Conservation (phyloP, 1,140 invertebrate species). For the Lysiphlebus fabarum region DNA sequence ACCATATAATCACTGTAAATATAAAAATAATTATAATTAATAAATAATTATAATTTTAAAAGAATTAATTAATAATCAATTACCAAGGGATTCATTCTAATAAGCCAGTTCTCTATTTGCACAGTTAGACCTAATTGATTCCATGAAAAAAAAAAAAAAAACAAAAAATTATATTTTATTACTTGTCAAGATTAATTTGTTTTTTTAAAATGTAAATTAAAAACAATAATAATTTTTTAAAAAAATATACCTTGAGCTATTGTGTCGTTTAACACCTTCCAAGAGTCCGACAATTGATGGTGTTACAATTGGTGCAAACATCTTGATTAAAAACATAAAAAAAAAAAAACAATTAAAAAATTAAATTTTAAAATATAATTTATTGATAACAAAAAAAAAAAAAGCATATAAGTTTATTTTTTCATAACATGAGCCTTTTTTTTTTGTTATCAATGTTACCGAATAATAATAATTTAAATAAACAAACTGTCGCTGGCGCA, state of each 20-base stretch:
- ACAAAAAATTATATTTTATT: no score
- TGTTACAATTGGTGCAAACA: slow-evolving; percentile 51
- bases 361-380: not conserved
- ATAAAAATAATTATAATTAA: no score
- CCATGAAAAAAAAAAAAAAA: no score
- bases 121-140: no score
- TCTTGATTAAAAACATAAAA: slow-evolving; percentile 32
- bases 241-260: slow-evolving; percentile 41
- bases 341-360: not conserved
- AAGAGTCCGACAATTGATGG: slow-evolving; percentile 49
- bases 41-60: no score
- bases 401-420: not conserved
- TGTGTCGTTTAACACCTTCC: slow-evolving; percentile 49
- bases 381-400: not conserved
- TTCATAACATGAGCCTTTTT: not conserved
- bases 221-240: slow-evolving; percentile 2
- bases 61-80: no score
- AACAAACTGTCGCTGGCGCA: slow-evolving; percentile 43
- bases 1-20: no score
- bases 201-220: slow-evolving; percentile 6
- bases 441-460: not conserved
- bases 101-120: no score
- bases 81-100: no score
- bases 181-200: no score
- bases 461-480: slow-evolving; percentile 5